Base-by-base conservation (phyloP, 2,888 invertebrate species). In the Neria commutata region DNA sequence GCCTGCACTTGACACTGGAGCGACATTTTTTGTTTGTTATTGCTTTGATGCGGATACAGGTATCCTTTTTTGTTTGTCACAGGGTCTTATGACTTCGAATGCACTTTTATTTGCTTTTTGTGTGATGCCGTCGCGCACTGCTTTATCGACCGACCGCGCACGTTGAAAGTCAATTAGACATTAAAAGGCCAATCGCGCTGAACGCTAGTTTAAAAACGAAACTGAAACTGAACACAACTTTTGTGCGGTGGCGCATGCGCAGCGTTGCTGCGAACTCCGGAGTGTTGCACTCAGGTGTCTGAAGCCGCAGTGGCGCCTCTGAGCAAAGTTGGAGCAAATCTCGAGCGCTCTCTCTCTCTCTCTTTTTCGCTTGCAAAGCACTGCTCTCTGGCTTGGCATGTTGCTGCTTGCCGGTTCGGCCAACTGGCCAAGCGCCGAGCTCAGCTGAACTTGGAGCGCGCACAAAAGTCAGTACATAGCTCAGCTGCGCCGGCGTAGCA, bases 151-250 rank as follows among this genome's bases (percentile, higher is more conserved):
- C 67, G 66, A 75, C 78, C 74, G 76, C 57, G 67, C 75, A 70
- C 76, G 70, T 72, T 68, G 76, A 70, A 70, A 69, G 76, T 74
- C 72, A 74, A 77, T 75, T 76, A 70, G 69, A 71, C 71, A 78
- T 78, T 79, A 78, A 79, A 73, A 70, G 67, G 63, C 64, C 67
- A 60, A 71, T 62, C 70, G 68, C 65, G 72, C 65, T 51, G 70
- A 73, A 67, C 77, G 69, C 70, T 72, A 72, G 76, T 71, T 78
- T 78, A 76, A 79, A 79, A 78, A 76, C 75, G 76, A 79, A 78
- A 75, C 70, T 71, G 72, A 77, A 75, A 73, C 75, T 69, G 71
- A 65, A 58, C 61, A 58, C 58, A n/a, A 37, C n/a, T 37, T 37
- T 37, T 6, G 6, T 52, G 21, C 56, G 21, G 46, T 37, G 10